phyloP scores from a whole-genome alignment of 2,113 vertebrate genomes.

The Tupaia chinensis region DNA sequence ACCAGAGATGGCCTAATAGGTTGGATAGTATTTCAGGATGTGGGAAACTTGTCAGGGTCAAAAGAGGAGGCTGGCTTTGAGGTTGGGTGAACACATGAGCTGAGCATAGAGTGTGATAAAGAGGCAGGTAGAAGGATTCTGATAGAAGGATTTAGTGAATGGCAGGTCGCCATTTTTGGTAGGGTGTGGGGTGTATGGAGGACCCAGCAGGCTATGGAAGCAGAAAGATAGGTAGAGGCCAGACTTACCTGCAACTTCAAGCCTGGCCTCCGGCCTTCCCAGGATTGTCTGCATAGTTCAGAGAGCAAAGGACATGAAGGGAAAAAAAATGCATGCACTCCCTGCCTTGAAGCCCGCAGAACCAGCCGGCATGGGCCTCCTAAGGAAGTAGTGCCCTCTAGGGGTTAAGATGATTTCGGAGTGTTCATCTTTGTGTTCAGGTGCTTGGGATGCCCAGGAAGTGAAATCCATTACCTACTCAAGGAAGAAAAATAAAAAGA shows the following conservation, averaged over 20 bases:
- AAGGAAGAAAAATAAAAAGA: not conserved
- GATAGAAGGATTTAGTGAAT: not conserved
- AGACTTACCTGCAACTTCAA: not conserved
- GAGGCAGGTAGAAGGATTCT: not conserved
- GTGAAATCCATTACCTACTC: constrained; percentile 11
- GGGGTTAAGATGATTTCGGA: constrained; percentile 51
- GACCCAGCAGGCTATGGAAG: not conserved
- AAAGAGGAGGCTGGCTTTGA: not conserved
- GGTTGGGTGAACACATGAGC: not conserved
- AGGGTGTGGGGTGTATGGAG: not conserved
- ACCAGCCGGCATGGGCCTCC: not conserved
- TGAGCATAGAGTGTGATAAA: not conserved
- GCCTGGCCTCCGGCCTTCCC: not conserved
- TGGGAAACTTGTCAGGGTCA: not conserved
- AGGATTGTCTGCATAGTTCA: not conserved
- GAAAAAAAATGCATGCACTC: fast-evolving
- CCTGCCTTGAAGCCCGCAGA: not conserved
- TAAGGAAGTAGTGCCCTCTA: constrained; percentile 76
- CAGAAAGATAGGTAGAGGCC: not conserved
- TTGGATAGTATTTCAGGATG: not conserved
- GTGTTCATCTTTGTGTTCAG: not conserved
- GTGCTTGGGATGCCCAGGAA: not conserved
- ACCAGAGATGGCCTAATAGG: not conserved
- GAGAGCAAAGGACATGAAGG: not conserved
- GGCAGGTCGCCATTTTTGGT: not conserved